Evolutionary conservation across 2,888 invertebrate species (phyloP), one percentile per base, ranked within the genome.

Genomic region (Troglohyphantes excavatus): DNA sequence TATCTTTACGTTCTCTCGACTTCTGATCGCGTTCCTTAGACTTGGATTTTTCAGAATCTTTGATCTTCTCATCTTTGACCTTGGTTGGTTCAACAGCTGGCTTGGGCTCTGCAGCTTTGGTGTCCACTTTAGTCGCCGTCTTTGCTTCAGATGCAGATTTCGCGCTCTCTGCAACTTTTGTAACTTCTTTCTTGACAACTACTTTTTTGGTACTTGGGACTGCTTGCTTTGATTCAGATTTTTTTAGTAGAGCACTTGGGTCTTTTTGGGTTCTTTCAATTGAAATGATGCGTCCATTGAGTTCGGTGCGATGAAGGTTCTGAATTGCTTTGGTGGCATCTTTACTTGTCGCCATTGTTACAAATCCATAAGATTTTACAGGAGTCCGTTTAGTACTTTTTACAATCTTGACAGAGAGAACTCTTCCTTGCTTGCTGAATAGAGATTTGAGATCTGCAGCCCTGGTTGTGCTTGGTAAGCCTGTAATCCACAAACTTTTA

Each of bases 401-500:
- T 6, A 99, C 98, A 27, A 99, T 97, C 94, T 99, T 99, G 0
- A 98, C 98, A 90, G 98, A 98, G 92, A 97, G 93, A 6, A 94
- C 94, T 93, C 94, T 92, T 65, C 92, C 91, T 94, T 97, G 96
- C 93, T 97, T 96, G 84, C 97, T 97, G 93, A 98, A 97, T 43
- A 97, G 95, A 86, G 97, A 96, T 94, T 99, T 99, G 92, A 99
- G 94, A 94, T 99, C 98, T 91, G 98, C 97, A 85, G 99, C 99
- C 85, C 98, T 95, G n/a, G 98, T 98, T 90, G 96, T 95, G 9
- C 97, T 96, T 0, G 98, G 96, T 91, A 99, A 95, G 21, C 98
- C 98, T 93, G 97, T 98, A 92, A 99, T 97, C 99, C 99, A 99
- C 75, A 99, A 94, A 94, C 98, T 98, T 87, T 97, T 95, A 2